phyloP scores from a whole-genome alignment of 2,113 vertebrate genomes.

The Parotia lawesii region DNA sequence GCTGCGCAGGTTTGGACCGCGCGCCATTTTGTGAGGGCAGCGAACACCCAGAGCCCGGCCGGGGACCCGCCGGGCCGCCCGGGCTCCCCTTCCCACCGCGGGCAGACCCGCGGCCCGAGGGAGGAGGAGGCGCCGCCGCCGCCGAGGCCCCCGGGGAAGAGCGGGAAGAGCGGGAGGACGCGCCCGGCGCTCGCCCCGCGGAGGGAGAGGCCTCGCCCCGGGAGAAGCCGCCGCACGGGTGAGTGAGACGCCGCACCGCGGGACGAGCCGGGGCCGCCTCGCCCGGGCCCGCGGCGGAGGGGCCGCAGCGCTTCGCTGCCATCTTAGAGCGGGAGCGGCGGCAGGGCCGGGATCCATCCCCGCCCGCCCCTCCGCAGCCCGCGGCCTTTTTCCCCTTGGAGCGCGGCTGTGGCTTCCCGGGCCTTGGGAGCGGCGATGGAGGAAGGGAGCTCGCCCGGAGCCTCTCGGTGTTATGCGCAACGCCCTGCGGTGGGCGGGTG shows the following conservation, averaged over 20 bases:
- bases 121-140: conserved; percentile 51
- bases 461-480: conserved; percentile 25
- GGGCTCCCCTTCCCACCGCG: neutral
- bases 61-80: conserved; percentile 59
- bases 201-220: conserved; percentile 43
- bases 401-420: neutral
- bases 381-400: conserved; percentile 1
- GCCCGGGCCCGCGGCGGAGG: conserved; percentile 43
- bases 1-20: conserved; percentile 95
- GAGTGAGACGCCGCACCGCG: conserved; percentile 47
- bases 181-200: conserved; percentile 9
- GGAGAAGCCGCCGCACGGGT: conserved; percentile 38
- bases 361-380: conserved; percentile 45
- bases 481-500: conserved; percentile 61
- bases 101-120: neutral
- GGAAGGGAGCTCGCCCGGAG: neutral
- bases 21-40: conserved; percentile 97
- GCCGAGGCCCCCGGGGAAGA: conserved; percentile 52
- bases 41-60: conserved; percentile 73
- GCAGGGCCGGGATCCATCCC: conserved; percentile 1
- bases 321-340: conserved; percentile 57
- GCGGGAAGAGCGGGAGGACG: neutral
- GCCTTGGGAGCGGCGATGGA: neutral
- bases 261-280: conserved; percentile 53
- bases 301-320: conserved; percentile 60